Base-by-base conservation (phyloP, 1,140 invertebrate genomes). In the Lepidostoma basale region DNA sequence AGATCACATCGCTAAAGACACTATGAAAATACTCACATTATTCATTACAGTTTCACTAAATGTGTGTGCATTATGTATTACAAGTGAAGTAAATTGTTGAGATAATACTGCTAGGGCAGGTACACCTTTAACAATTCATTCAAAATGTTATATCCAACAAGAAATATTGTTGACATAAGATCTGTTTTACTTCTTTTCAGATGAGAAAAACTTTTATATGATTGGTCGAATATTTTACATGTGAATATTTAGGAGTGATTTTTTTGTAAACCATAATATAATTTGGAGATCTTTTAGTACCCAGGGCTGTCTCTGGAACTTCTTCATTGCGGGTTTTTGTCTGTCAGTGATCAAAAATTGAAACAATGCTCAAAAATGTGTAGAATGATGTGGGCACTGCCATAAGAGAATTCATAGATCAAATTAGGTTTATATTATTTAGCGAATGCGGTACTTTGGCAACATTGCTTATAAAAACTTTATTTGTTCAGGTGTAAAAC, bases 391-490 rank as follows among this genome's bases (percentile, higher is more conserved):
- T 52, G 70, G 70, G 70, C 70, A 72, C 70, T 72, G 70, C 70
- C 70, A 72, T 72, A 72, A 54, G 54, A 65, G 56, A 65, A 68
- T 40, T 58, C 40, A 65, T 72, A 72, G 70, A 72, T 72, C 70
- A 72, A 68, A 72, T 72, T 72, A 72, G 70, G 36, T 33, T 45
- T 10, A 20, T 25, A n/a, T 56, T 54, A 49, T 68, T 54, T 62
- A 23, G 47, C 52, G 45, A 33, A 30, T 64, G 26, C 39, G 70
- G 67, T 72, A 68, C 62, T 68, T 67, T 67, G 70, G 70, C 70
- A 72, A 72, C 70, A 72, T 66, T 72, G 70, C 39, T 23, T 49
- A 44, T 33, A 62, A 64, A 54, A 68, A 67, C 26, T 36, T 66
- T 45, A 56, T 69, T 56, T 72, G 67, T 72, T 66, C 70, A 68